A percentile compares a stretch with the other conserved stretches of the same genome.
These are phyloP conservation scores for Macrotrachela quadricornifera DNA, from an alignment of 1,140 invertebrate genomes.

Conservation along the genomic window DNA sequence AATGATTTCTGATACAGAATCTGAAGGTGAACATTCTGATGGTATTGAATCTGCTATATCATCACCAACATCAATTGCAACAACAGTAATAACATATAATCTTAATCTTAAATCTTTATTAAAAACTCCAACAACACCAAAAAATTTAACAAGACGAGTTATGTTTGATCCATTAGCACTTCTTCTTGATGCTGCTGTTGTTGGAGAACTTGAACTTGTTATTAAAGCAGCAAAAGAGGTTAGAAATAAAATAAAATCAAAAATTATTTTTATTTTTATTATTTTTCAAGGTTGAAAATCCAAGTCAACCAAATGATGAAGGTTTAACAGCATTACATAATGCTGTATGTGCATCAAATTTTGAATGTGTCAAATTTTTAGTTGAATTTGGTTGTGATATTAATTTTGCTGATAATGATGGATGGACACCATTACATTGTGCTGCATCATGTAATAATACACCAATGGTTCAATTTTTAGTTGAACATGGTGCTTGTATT, in stretches of 20 bases:
- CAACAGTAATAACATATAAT: not conserved
- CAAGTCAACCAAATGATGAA: slow-evolving; percentile 85
- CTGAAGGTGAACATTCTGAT: no score
- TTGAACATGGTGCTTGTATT: slow-evolving; percentile 91
- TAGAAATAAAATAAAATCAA: slow-evolving; percentile 1
- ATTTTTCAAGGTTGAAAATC: slow-evolving; percentile 17
- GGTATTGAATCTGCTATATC: not conserved
- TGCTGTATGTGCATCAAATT: slow-evolving; percentile 67
- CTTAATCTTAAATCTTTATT: not conserved
- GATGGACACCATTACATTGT: slow-evolving; percentile 95
- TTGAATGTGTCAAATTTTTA: slow-evolving; percentile 90
- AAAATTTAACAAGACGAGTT: slow-evolving; percentile 40
- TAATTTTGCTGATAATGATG: slow-evolving; percentile 90
- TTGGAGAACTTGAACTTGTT: slow-evolving; percentile 88
- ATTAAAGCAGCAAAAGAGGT: slow-evolving; percentile 81
- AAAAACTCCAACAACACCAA: not conserved
- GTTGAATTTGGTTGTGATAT: slow-evolving; percentile 95
- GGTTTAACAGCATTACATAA: slow-evolving; percentile 94
- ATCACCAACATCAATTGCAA: not conserved
- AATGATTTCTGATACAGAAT: no score
- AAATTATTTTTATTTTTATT: not conserved
- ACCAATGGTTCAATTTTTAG: slow-evolving; percentile 88
- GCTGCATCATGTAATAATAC: slow-evolving; percentile 97
- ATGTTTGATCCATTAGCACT: slow-evolving; percentile 91
- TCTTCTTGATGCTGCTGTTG: slow-evolving; percentile 79